These are phyloP conservation scores for Coranthus polyacanthus DNA, from an alignment of 2,797 vertebrate species.

Conservation along the genomic window DNA sequence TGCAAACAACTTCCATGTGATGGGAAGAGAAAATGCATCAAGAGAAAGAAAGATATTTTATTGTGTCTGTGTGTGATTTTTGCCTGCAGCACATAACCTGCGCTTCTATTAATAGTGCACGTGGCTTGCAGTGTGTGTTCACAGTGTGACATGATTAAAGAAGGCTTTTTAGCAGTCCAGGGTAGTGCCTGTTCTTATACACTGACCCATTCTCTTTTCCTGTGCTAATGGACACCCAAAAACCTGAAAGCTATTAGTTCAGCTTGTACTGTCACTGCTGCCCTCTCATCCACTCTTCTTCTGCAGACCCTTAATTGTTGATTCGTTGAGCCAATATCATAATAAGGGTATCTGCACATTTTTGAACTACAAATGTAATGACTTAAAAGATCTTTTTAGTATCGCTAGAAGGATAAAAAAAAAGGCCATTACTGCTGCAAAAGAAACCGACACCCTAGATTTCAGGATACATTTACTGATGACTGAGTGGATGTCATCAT, in stretches of 20 bases:
- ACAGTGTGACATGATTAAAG: slow-evolving; percentile 53
- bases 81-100: slow-evolving; percentile 46
- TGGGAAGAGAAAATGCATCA: slow-evolving; percentile 11
- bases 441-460: too few relatives aligned
- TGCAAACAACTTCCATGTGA: slow-evolving; percentile 10
- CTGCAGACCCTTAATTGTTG: slow-evolving; percentile 5
- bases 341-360: too few relatives aligned
- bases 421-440: too few relatives aligned
- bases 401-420: too few relatives aligned
- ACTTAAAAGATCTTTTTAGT: too few relatives aligned
- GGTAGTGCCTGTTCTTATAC: slow-evolving; percentile 52
- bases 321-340: not conserved
- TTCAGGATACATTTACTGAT: too few relatives aligned
- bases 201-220: slow-evolving; percentile 50
- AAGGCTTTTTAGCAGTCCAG: slow-evolving; percentile 61
- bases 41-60: slow-evolving; percentile 21
- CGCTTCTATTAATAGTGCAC: slow-evolving; percentile 63
- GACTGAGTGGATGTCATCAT: too few relatives aligned
- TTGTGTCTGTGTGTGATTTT: slow-evolving; percentile 36
- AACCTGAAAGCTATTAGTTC: slow-evolving; percentile 15
- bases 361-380: too few relatives aligned
- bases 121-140: slow-evolving; percentile 41
- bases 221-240: slow-evolving; percentile 57
- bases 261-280: not conserved
- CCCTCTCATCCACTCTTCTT: not conserved